Evolutionary conservation across 2,888 invertebrate species (phyloP), one percentile per base, ranked within the genome.

Genomic region (Iphiclides podalirius): DNA sequence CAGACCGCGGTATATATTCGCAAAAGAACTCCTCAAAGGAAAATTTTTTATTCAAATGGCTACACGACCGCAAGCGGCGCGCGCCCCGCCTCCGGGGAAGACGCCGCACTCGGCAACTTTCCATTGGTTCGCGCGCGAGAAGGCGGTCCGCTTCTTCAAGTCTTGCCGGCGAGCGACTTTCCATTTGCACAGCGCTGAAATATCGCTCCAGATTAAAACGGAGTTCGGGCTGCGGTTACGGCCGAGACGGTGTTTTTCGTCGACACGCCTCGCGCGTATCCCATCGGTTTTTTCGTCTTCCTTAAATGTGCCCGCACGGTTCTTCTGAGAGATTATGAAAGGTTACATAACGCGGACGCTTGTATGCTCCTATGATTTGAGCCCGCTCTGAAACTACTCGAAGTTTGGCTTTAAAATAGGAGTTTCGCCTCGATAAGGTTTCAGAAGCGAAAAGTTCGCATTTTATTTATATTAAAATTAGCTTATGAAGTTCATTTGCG

Each of bases 151-250:
- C 77, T 67, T 79, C 80, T 83, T 81, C 82, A 75, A 80, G 77
- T 82, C 80, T 81, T 83, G 60, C n/a, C n/a, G 66, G 54, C 66
- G 72, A 75, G 76, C 74, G 85, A 88, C 85, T 86, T 87, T 88
- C 85, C 87, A 87, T 87, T 88, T 87, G 86, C 83, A 82, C 80
- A 72, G 77, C 74, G 73, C 79, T 83, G 75, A 85, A 86, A 86
- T 85, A 87, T 85, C 79, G 79, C 79, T 74, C 56, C 68, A 75
- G 85, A 85, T 86, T 85, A 85, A 81, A 83, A 75, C 73, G 72
- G 80, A 86, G 73, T 83, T 79, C 70, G 67, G 70, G 68, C 64
- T 83, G 87, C 72, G 86, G 86, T 83, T 81, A 71, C 56, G 59
- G 67, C n/a, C 62, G 70, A 78, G 79, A 74, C 74, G 72, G 61